A percentile compares a stretch with the other conserved stretches of the same genome.
Conservation (phyloP, 1,140 invertebrate genomes). For the Thaumetopoea pityocampa region DNA sequence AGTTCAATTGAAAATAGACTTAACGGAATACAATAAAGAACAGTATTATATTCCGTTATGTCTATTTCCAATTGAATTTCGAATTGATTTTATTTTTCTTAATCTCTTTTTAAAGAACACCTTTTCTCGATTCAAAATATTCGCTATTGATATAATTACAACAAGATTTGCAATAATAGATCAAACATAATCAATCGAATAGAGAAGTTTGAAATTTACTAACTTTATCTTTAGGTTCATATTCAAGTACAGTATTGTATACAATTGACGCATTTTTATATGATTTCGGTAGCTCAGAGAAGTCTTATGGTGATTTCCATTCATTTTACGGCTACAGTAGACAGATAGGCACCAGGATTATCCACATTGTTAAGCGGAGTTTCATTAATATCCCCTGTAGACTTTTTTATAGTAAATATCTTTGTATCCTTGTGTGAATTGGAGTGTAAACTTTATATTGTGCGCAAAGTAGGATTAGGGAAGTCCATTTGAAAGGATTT, state of each 20-base stretch:
- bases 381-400: conserved; percentile 44
- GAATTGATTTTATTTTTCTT: conserved; percentile 8
- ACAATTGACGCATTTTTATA: too few species aligned
- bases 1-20: too few species aligned
- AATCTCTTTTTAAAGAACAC: conserved; percentile 14
- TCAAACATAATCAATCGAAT: too few species aligned
- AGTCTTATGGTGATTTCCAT: too few species aligned
- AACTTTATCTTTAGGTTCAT: too few species aligned
- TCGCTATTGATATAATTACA: too few species aligned
- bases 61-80: not conserved
- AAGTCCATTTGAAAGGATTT: conserved; percentile 22
- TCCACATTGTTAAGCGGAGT: conserved; percentile 37
- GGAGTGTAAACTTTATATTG: conserved; percentile 44
- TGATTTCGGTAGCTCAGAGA: too few species aligned
- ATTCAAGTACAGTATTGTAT: too few species aligned
- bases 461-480: conserved; percentile 50
- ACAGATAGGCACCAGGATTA: conserved; percentile 43
- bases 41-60: conserved; percentile 1
- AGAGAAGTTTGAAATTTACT: too few species aligned
- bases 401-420: conserved; percentile 23
- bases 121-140: too few species aligned
- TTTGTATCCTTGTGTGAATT: conserved; percentile 28
- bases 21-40: too few species aligned
- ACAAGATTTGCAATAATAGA: too few species aligned
- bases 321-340: conserved; percentile 22